phyloP scores from a whole-genome alignment of 1,140 invertebrate genomes.

The fruit fly (Drosophila melanogaster) region Release_6_plus_ISO1_MT NC_004354.4:3659501-3660000 shows the following conservation, averaged over 20 bases:
- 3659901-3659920: slow-evolving; percentile 9
- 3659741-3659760: background rate
- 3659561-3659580: slow-evolving; percentile 30
- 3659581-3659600: slow-evolving; percentile 38
- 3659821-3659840: slow-evolving; percentile 6
- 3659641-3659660: slow-evolving; percentile 8
- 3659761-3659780: slow-evolving; percentile 5
- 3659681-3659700: slow-evolving; percentile 32
- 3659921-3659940: background rate
- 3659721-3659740: background rate
- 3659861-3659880: slow-evolving; percentile 16
- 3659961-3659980: background rate
- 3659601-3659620: slow-evolving; percentile 36
- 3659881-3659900: slow-evolving; percentile 1
- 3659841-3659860: slow-evolving; percentile 25
- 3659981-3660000: background rate
- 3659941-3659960: background rate
- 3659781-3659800: slow-evolving; percentile 9
- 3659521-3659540: background rate
- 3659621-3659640: slow-evolving; percentile 9
- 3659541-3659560: background rate
- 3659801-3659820: background rate
- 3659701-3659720: slow-evolving; percentile 34
- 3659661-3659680: slow-evolving; percentile 15
- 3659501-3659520: background rate